Base-by-base conservation (phyloP, 2,888 invertebrate genomes). In the Maniola hyperantus region DNA sequence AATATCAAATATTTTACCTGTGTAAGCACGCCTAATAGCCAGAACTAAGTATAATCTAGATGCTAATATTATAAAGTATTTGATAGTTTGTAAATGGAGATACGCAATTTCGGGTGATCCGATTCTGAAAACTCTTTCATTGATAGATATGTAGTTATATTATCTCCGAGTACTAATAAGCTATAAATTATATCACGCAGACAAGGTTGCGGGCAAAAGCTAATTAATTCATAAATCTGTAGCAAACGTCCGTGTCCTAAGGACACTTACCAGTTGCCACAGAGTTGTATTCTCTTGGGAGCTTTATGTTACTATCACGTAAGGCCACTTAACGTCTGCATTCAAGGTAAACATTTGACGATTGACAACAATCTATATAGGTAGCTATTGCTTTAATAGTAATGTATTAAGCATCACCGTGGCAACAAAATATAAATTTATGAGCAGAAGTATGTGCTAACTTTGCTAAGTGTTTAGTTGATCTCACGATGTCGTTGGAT, bases 401-500 rank as follows among this genome's bases (percentile, higher is more conserved):
- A 15, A 36, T 54, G n/a, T 36, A 4, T 39, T 55, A 6, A 18
- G 2, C 13, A 18, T 10, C 11, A 18, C 34, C 54, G 34, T 8
- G 11, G 10, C 11, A 36, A 39, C 13, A 11, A 26, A 51, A 26
- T 51, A 26, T 7, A 15, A n/a, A n/a, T n/a, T n/a, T 18, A 8
- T 50, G 11, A 51, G 11, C 11, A 20, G 50, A 36, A 36, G 7
- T 6, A 54, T n/a, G 36, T n/a, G 15, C 51, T 34, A 54, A 34
- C 34, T n/a, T 18, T 8, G 34, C 54, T 34, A 54, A 34, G n/a
- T 55, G 15, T 48, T 13, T 18, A 39, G 36, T 46, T 50, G 7
- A 61, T 61, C 13, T 61, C 36, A 34, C 36, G 50, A 36, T 51
- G 50, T 61, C 20, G 50, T 18, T 36, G 50, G 33, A 20, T 61